Percentiles rank a stretch among this genome's conserved stretches.
These are phyloP conservation scores for Echinometra lucunter DNA, from an alignment of 53 echinoderm and acorn worm genomes.

Conservation along the genomic window DNA sequence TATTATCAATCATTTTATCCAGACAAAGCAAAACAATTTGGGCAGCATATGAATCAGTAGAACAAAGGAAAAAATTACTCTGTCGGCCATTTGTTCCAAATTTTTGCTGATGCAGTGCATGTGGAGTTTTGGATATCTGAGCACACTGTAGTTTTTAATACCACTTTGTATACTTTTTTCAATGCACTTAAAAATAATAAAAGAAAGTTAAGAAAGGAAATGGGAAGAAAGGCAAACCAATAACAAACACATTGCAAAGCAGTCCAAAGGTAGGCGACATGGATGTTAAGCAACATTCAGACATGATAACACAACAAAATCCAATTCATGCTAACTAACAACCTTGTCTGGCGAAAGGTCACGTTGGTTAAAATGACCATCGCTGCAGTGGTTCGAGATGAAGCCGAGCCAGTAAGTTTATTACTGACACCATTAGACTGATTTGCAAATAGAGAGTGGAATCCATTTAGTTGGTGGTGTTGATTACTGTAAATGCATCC, in stretches of 20 bases:
- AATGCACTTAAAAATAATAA: not conserved
- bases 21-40: too few relatives aligned
- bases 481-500: constrained; percentile 53
- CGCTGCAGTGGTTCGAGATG: not conserved
- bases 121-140: not conserved
- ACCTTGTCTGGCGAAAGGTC: constrained; percentile 33
- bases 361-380: constrained; percentile 31
- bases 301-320: not conserved
- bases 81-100: not conserved
- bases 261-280: not conserved
- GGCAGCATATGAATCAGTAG: not conserved
- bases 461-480: constrained; percentile 51
- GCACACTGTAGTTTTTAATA: not conserved
- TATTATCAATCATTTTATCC: too few relatives aligned
- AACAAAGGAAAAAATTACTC: not conserved
- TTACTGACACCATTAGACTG: constrained; percentile 45
- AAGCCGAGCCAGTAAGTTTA: constrained; percentile 41
- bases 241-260: not conserved
- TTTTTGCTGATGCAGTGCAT: not conserved
- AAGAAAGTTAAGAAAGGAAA: not conserved
- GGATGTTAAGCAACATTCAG: not conserved
- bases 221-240: not conserved
- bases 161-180: not conserved
- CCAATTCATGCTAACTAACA: not conserved
- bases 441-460: constrained; percentile 31